Conservation (phyloP, 2,797 vertebrate species). For the Silurus aristotelis region DNA sequence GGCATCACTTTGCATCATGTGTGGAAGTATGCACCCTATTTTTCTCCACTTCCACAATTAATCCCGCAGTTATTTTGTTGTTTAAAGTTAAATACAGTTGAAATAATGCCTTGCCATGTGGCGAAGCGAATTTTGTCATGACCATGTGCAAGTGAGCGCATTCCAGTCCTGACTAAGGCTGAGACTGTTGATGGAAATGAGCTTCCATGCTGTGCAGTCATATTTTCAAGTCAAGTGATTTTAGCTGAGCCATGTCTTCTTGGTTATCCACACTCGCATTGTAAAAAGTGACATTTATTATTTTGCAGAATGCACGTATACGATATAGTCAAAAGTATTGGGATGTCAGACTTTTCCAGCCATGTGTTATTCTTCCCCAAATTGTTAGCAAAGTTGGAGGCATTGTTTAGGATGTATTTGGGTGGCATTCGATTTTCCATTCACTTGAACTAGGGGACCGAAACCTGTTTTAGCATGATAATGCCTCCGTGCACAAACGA, state of each 20-base stretch:
- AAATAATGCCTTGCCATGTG: neutral
- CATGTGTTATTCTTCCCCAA: too few relatives aligned
- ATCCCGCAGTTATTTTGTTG: neutral
- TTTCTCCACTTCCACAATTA: neutral
- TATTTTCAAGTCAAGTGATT: neutral
- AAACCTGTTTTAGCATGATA: too few relatives aligned
- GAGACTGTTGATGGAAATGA: neutral
- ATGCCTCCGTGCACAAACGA: too few relatives aligned
- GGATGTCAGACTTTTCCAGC: too few relatives aligned
- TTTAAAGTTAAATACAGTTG: neutral
- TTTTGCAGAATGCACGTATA: neutral
- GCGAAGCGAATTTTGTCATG: neutral
- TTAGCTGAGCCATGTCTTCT: neutral
- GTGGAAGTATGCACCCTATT: neutral
- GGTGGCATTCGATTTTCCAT: too few relatives aligned
- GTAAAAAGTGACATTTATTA: neutral
- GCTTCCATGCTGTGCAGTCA: neutral
- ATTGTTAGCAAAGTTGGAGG: too few relatives aligned
- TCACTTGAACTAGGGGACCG: too few relatives aligned
- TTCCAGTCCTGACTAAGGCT: neutral
- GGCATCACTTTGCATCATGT: neutral
- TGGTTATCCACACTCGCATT: neutral
- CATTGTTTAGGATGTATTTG: too few relatives aligned
- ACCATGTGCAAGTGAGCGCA: too few relatives aligned
- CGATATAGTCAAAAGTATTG: too few relatives aligned